Evolutionary conservation across 2,797 vertebrate genomes (phyloP).

Genomic region (Lycodopsis pacificus): DNA sequence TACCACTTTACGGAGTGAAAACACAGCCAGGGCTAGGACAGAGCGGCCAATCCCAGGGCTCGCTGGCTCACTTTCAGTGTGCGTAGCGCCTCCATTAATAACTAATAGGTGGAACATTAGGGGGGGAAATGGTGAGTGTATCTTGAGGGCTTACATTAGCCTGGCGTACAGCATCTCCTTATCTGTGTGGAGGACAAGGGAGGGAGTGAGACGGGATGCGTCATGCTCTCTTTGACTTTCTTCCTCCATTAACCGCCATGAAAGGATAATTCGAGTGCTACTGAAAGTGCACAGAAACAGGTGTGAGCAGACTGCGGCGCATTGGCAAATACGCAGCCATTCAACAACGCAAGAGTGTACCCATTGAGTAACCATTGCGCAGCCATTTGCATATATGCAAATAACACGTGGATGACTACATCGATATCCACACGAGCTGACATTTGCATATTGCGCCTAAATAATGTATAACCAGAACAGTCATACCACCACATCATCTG

Average conservation of each 20-base stretch:
- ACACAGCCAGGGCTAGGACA: slow-evolving; percentile 39
- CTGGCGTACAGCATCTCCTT: slow-evolving; percentile 68
- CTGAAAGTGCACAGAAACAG: slow-evolving; percentile 61
- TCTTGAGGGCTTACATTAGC: slow-evolving; percentile 80
- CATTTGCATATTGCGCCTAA: background rate
- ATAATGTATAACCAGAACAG: slow-evolving; percentile 11
- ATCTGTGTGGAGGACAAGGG: slow-evolving; percentile 66
- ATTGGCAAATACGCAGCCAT: slow-evolving; percentile 28
- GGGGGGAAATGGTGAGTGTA: slow-evolving; percentile 68
- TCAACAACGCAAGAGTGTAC: slow-evolving; percentile 11
- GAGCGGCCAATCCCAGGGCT: slow-evolving; percentile 60
- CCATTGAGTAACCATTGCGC: background rate
- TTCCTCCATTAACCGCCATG: slow-evolving; percentile 66
- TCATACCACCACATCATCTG: slow-evolving; percentile 2
- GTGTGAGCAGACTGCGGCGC: slow-evolving; percentile 37
- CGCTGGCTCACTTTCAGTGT: slow-evolving; percentile 72
- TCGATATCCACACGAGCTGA: background rate
- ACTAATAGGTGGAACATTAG: slow-evolving; percentile 80
- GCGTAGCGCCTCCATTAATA: slow-evolving; percentile 77
- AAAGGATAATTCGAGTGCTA: slow-evolving; percentile 59
- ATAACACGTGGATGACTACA: background rate
- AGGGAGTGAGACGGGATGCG: slow-evolving; percentile 32
- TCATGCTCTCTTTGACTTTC: slow-evolving; percentile 73
- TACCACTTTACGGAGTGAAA: slow-evolving; percentile 57
- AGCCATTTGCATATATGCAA: background rate